A percentile compares a stretch with the other conserved stretches of the same genome.
These are phyloP conservation scores for Blomia tropicalis DNA, from an alignment of 2,888 invertebrate genomes.

Conservation along the genomic window DNA sequence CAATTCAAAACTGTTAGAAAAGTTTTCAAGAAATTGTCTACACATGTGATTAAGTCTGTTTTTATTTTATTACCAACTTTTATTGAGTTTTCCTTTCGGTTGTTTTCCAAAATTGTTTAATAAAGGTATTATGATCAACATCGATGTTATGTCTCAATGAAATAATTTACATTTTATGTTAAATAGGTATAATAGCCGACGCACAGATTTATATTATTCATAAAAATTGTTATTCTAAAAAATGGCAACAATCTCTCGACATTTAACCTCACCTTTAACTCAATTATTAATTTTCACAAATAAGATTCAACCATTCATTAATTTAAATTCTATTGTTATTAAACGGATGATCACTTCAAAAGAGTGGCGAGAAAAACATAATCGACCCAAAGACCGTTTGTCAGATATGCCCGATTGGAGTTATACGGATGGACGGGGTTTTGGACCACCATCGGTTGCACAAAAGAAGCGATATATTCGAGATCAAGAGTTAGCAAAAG, in stretches of 20 bases:
- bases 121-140: not conserved
- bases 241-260: too few species aligned
- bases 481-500: constrained; percentile 18
- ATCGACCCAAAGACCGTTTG: constrained; percentile 4
- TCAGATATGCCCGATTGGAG: constrained; percentile 20
- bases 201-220: too few species aligned
- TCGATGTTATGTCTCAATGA: too few species aligned
- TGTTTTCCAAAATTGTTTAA: not conserved
- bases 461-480: constrained; percentile 20
- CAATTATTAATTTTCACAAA: too few species aligned
- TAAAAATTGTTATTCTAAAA: too few species aligned
- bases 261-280: too few species aligned
- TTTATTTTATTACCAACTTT: not conserved
- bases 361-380: constrained; percentile 18
- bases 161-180: too few species aligned
- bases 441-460: constrained; percentile 15
- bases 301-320: too few species aligned
- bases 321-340: too few species aligned
- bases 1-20: too few species aligned
- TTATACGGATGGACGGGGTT: constrained; percentile 22
- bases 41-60: not conserved
- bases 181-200: too few species aligned
- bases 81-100: not conserved
- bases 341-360: constrained; percentile 5
- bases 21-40: not conserved